These are phyloP conservation scores for Helleia helle DNA, from an alignment of 2,888 invertebrate genomes.

Conservation along the genomic window DNA sequence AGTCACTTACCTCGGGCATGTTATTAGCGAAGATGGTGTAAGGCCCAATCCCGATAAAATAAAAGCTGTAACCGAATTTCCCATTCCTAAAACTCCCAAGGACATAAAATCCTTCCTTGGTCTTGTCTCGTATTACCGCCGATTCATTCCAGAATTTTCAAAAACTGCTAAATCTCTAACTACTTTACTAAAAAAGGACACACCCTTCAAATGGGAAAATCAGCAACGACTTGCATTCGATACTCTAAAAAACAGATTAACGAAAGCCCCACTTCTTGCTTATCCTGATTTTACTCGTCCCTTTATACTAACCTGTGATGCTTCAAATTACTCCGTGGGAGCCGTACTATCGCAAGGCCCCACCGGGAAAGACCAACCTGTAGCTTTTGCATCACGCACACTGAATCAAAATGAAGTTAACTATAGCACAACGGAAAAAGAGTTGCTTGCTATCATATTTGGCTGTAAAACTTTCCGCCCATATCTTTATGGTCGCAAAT, in stretches of 20 bases:
- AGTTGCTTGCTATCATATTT: not conserved
- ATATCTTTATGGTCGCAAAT: constrained; percentile 16
- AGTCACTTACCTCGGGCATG: not conserved
- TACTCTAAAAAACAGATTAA: constrained; percentile 15
- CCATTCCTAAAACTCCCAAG: constrained; percentile 12
- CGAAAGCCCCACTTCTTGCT: constrained; percentile 26
- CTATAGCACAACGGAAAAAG: constrained; percentile 1
- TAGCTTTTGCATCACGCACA: constrained; percentile 14
- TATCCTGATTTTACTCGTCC: constrained; percentile 32
- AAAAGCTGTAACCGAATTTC: not conserved
- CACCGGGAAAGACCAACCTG: constrained; percentile 13
- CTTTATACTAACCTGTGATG: constrained; percentile 26
- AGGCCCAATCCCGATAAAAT: not conserved
- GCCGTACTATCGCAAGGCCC: constrained; percentile 27
- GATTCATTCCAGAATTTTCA: not conserved
- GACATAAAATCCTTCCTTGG: constrained; percentile 16
- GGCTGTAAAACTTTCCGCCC: not conserved
- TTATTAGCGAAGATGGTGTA: not conserved
- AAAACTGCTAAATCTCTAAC: not conserved
- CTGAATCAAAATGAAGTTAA: constrained; percentile 10
- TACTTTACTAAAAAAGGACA: not conserved
- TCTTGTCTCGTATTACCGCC: not conserved
- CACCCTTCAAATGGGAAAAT: not conserved
- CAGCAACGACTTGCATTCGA: not conserved
- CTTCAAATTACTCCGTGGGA: constrained; percentile 26